Conservation (phyloP, 2,113 vertebrate genomes). For the Condylura cristata region DNA sequence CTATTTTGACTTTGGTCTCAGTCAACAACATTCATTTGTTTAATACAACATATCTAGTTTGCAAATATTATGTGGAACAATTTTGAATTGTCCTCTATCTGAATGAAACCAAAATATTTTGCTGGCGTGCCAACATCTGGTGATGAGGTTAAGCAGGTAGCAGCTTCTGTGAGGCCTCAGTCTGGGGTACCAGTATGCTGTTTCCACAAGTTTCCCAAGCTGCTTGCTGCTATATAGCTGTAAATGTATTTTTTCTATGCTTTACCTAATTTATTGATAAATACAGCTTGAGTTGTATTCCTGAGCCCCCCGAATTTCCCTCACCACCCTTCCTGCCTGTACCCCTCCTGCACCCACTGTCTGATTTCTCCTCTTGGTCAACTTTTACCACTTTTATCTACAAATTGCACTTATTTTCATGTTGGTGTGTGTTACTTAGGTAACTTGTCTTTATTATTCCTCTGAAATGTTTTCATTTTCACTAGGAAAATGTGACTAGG, state of each 20-base stretch:
- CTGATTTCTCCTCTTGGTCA: neutral
- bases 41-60: neutral
- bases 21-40: neutral
- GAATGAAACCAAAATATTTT: neutral
- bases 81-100: neutral
- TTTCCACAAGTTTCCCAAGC: neutral
- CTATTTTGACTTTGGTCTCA: neutral
- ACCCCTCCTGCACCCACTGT: neutral
- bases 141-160: too few species aligned
- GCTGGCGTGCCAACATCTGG: neutral
- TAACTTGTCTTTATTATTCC: neutral
- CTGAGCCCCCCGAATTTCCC: neutral
- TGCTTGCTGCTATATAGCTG: neutral
- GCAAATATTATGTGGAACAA: neutral
- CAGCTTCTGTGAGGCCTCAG: neutral
- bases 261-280: neutral
- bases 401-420: neutral
- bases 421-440: neutral
- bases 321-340: too few species aligned
- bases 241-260: neutral
- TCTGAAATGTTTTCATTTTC: slow-evolving; percentile 1
- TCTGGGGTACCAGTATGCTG: accelerated
- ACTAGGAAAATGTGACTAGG: neutral
- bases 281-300: neutral
- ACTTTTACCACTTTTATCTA: neutral